Evolutionary conservation across 2,797 vertebrate genomes (phyloP).

Genomic region (Dermochelys coriacea): DNA sequence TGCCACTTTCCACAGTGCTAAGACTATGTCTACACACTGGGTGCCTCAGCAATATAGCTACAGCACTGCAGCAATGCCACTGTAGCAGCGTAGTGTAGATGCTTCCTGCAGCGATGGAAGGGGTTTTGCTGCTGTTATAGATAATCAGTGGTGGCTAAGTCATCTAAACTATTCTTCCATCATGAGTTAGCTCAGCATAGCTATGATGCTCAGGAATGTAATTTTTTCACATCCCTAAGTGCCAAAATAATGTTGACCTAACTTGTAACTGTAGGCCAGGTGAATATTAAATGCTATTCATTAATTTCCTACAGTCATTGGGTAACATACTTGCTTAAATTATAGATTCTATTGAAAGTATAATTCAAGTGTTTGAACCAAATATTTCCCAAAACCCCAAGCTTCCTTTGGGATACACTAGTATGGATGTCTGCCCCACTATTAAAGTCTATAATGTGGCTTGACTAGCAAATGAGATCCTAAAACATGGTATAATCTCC

Average conservation of each 20-base stretch:
- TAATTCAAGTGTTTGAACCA: background rate
- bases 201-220: background rate
- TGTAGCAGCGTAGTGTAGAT: background rate
- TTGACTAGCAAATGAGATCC: background rate
- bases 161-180: background rate
- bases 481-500: background rate
- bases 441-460: background rate
- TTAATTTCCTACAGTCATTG: background rate
- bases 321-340: background rate
- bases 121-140: background rate
- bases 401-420: background rate
- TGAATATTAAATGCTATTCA: background rate
- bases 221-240: no score
- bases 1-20: background rate
- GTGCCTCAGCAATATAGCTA: background rate
- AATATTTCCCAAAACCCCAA: background rate
- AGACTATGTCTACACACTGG: background rate
- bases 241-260: background rate
- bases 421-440: rapidly evolving
- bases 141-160: background rate
- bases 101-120: background rate
- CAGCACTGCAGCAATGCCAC: background rate
- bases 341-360: background rate
- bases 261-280: background rate
- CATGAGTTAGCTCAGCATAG: background rate